Evolutionary conservation across 2,888 invertebrate species (phyloP), one percentile per base, ranked within the genome.

Genomic region (Pelosia muscerda): DNA sequence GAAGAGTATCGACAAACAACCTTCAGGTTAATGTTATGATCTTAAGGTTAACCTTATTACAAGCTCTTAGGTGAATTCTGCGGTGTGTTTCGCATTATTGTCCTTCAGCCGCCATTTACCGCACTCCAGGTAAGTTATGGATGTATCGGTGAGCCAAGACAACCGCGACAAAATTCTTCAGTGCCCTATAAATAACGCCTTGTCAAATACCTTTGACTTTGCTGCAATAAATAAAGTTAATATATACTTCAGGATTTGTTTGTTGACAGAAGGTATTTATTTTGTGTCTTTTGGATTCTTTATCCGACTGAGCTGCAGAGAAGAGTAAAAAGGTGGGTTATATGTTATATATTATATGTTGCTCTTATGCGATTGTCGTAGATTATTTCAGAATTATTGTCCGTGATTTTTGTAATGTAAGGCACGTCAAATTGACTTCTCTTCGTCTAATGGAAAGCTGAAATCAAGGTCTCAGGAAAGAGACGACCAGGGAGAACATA

Each of bases 1-100:
- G 19, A 49, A 49, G 9, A 6, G n/a, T 13, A 31, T 31, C 2
- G 10, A 26, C 49, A 62, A 56, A 57, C 23, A 49, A 49, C 15
- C 19, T n/a, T 10, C 0, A 58, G 23, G 56, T 38, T 53, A 57
- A 63, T 28, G 66, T 56, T 63, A 59, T 26, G 10, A n/a, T 6
- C 42, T 15, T 54, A 66, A 63, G 61, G 61, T 63, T 53, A 38
- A 34, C 22, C 57, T 63, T 68, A 63, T 59, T 59, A 26, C 58
- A 25, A 38, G 26, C 11, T 42, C 63, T 53, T 25, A 54, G 26
- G 54, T 68, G 55, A 59, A 54, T 34, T 59, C 28, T 68, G 63
- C 55, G 42, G 55, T 59, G 23, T 63, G 31, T 28, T 31, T 60
- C 28, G 25, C 28, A 53, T 38, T 67, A 68, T 64, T 63, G 59